Evolutionary conservation across 2,888 invertebrate genomes (phyloP), one percentile per base, ranked within the genome.

Genomic region (Gasteruption jaculator): DNA sequence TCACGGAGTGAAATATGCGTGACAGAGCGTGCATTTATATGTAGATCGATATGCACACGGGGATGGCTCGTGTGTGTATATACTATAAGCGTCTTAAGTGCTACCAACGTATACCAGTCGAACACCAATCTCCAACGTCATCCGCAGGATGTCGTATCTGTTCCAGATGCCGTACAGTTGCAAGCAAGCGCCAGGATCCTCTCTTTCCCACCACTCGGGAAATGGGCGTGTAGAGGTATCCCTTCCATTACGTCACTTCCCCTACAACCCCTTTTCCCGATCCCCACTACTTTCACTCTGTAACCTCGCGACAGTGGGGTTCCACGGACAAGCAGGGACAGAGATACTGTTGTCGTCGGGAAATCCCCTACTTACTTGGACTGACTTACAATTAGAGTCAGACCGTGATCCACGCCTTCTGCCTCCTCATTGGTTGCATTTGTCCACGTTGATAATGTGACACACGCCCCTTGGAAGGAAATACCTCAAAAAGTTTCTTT

Each of bases 381-480:
- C 19, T 15, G n/a, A n/a, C n/a, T n/a, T n/a, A n/a, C n/a, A n/a
- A n/a, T n/a, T n/a, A n/a, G n/a, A n/a, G n/a, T n/a, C n/a, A n/a
- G n/a, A n/a, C n/a, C n/a, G n/a, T n/a, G 46, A 39, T 50, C 58
- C 61, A 57, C 55, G 54, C 45, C 54, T 57, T 52, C 54, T 52
- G 45, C 8, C 38, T 48, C 47, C 53, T 50, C 52, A 65, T 65
- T 65, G 65, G 65, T 46, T 37, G 54, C 50, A 56, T 54, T 54
- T 64, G 63, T 65, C 65, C 57, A 43, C 53, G 53, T 41, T 24
- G 38, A 38, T 42, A 49, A 59, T 58, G 56, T 61, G 62, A 64
- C 63, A 63, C 63, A 62, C 63, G 63, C 63, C 63, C 58, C 50
- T 54, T 52, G n/a, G n/a, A n/a, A n/a, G n/a, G n/a, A n/a, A n/a